Conservation (phyloP, 2,797 vertebrate genomes). For the Semotilus atromaculatus region DNA sequence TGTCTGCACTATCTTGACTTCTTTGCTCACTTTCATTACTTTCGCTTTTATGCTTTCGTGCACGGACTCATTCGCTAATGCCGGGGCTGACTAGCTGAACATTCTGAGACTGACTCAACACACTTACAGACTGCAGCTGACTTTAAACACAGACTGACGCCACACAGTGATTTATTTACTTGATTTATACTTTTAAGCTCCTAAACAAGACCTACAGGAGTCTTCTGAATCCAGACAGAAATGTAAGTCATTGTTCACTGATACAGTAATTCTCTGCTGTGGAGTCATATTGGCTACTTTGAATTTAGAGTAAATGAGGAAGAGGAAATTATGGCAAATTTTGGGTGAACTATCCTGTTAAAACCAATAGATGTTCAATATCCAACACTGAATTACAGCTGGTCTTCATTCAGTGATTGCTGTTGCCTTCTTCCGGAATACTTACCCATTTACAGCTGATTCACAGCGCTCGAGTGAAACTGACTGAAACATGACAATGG, state of each 20-base stretch:
- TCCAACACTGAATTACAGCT: not conserved
- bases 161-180: no score
- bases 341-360: not conserved
- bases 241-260: no score
- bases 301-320: not conserved
- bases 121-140: no score
- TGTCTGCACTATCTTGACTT: no score
- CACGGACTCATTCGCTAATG: no score
- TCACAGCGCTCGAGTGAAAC: not conserved
- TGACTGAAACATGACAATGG: not conserved
- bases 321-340: not conserved
- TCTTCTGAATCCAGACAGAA: not conserved
- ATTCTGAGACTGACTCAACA: no score
- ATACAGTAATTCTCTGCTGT: not conserved
- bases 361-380: not conserved
- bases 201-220: not conserved
- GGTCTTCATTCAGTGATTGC: not conserved
- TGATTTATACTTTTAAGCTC: not conserved
- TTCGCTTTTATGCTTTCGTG: no score
- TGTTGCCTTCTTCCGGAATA: not conserved
- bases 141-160: no score
- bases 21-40: no score
- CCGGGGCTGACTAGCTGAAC: no score
- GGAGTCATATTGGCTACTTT: not conserved
- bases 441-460: not conserved